These are phyloP conservation scores for Euleptes europaea DNA, from an alignment of 2,113 vertebrate genomes.

Conservation along the genomic window DNA sequence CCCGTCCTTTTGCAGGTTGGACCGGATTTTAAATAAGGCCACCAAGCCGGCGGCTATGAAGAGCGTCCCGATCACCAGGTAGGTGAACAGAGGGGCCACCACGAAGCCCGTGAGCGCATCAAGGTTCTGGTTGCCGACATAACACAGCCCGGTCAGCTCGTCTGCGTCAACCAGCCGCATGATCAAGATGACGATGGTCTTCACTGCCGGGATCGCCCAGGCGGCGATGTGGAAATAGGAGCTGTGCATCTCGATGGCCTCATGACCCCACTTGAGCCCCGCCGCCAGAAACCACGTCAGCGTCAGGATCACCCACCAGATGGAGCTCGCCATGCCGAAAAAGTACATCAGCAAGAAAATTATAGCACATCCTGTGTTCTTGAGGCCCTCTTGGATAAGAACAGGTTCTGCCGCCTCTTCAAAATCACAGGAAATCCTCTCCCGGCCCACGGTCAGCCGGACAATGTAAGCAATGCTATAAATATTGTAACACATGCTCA, in stretches of 20 bases:
- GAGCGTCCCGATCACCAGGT: constrained; percentile 94
- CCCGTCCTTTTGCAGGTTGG: constrained; percentile 97
- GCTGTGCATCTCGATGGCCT: constrained; percentile 99
- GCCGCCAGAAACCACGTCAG: constrained; percentile 98
- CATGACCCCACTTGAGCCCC: constrained; percentile 97
- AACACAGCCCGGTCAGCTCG: constrained; percentile 93
- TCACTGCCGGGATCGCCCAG: constrained; percentile 96
- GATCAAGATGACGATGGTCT: constrained; percentile 97
- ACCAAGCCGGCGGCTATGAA: constrained; percentile 96
- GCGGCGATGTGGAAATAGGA: constrained; percentile 99
- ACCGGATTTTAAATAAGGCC: constrained; percentile 97
- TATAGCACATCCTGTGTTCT: constrained; percentile 98
- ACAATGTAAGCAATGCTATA: constrained; percentile 99
- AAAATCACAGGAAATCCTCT: constrained; percentile 98
- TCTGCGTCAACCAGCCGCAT: constrained; percentile 97
- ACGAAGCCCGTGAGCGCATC: constrained; percentile 96
- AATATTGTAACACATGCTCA: constrained; percentile 99
- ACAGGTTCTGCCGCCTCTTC: constrained; percentile 93
- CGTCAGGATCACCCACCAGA: constrained; percentile 99
- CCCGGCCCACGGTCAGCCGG: constrained; percentile 92
- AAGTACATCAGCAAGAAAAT: constrained; percentile 99
- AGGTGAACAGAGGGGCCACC: constrained; percentile 94
- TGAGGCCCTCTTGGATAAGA: constrained; percentile 96
- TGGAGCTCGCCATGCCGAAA: constrained; percentile 99
- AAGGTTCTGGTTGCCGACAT: constrained; percentile 94